These are phyloP conservation scores for Erebia ligea DNA, from an alignment of 2,888 invertebrate genomes.

Conservation along the genomic window DNA sequence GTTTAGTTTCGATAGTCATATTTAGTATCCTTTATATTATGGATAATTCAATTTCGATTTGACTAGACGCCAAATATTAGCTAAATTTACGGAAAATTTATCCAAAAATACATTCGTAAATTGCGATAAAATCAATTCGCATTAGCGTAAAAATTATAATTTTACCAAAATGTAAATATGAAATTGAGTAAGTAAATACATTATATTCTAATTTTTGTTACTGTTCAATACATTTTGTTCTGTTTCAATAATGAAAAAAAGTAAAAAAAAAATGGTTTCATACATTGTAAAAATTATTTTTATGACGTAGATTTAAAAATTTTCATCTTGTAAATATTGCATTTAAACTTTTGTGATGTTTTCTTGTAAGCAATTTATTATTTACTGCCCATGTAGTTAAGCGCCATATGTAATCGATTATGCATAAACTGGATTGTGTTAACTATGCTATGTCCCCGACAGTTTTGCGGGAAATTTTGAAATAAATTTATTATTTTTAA, in stretches of 20 bases:
- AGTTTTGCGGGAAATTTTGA: constrained; percentile 61
- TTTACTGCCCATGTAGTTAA: constrained; percentile 58
- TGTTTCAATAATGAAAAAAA: constrained; percentile 55
- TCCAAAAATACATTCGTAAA: constrained; percentile 8
- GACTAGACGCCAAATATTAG: constrained; percentile 80
- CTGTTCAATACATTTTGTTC: constrained; percentile 54
- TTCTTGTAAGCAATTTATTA: constrained; percentile 53
- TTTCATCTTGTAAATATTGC: constrained; percentile 75
- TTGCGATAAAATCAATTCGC: background rate
- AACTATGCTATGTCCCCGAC: constrained; percentile 55
- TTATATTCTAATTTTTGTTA: constrained; percentile 52
- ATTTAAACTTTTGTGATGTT: constrained; percentile 77
- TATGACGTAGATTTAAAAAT: constrained; percentile 52
- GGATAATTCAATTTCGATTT: constrained; percentile 57
- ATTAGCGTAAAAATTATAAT: constrained; percentile 17
- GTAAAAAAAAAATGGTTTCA: constrained; percentile 55
- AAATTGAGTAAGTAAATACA: background rate
- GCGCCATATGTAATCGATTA: constrained; percentile 68
- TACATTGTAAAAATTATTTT: constrained; percentile 55
- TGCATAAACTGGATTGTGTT: constrained; percentile 74
- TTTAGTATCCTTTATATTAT: constrained; percentile 55
- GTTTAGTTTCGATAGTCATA: constrained; percentile 72
- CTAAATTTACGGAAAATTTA: constrained; percentile 50
- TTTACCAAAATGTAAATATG: constrained; percentile 37
- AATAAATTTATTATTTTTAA: constrained; percentile 75